Evolutionary conservation across 2,888 invertebrate species (phyloP), one percentile per base, ranked within the genome.

Genomic region (Xestia c-nigrum): DNA sequence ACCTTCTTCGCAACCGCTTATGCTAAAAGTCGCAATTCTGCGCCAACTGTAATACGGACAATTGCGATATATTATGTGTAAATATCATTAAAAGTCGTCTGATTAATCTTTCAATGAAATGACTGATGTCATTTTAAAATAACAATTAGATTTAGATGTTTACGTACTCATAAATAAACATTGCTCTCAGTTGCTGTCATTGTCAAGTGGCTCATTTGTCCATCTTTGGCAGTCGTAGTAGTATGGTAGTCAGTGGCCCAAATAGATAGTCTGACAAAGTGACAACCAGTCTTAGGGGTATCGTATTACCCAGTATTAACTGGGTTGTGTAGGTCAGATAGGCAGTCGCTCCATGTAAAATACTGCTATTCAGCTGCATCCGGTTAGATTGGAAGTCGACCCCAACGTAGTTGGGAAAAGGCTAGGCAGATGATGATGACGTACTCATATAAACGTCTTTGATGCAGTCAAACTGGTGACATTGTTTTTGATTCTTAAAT

Each of bases 61-160:
- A 76, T 81, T 89, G 87, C 91, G 91, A 91, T 81, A 83, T 57
- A 40, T 70, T 14, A 38, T 38, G 52, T 70, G 40, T 69, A 70
- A 70, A 78, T 74, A 74, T 74, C 74, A 63, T 76, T 85, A 81
- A 83, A 76, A 74, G 77, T 61, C 66, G 63, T 78, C 63, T 74
- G 75, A 50, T 84, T 79, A 83, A 80, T 86, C 64, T 78, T 76
- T 74, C 12, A 67, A 65, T 31, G 38, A 64, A 81, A 72, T 65
- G 59, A 55, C 46, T 68, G 71, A 73, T 57, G 77, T 80, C 75
- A 83, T 89, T 84, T 84, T 77, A 73, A 74, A 81, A 78, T 80
- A 50, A 69, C 81, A 85, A 86, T 89, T 86, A 83, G 46, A 80
- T 76, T 19, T 67, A 68, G 40, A 57, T 57, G 70, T 81, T 80